phyloP scores from a whole-genome alignment of 2,113 vertebrate species.

The Panthera tigris region DNA sequence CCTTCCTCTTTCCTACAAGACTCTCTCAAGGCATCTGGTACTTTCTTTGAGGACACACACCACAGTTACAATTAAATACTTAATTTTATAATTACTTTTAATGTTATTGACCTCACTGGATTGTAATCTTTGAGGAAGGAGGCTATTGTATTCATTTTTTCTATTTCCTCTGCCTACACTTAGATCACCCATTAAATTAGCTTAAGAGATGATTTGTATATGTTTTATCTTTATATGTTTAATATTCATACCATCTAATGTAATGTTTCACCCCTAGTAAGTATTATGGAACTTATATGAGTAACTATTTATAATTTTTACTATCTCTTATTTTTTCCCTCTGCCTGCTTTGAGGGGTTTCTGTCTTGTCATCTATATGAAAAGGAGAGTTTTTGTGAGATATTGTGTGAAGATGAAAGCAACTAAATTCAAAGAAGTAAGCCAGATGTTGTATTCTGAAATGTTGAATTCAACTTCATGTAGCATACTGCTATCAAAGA shows the following conservation, averaged over 20 bases:
- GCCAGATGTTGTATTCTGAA: background rate
- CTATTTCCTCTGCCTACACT: background rate
- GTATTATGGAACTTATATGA: background rate
- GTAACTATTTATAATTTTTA: constrained; percentile 6
- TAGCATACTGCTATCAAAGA: background rate
- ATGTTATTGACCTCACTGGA: background rate
- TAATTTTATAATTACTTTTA: constrained; percentile 2
- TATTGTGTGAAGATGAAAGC: background rate
- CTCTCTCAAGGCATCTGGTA: background rate
- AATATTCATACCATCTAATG: background rate
- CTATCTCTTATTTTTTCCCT: background rate
- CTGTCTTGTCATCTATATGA: background rate
- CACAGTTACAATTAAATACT: background rate
- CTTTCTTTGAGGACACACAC: background rate
- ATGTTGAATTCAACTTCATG: background rate
- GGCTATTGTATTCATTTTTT: background rate
- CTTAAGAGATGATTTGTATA: background rate
- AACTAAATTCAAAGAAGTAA: background rate
- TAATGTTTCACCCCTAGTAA: background rate
- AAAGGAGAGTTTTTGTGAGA: background rate
- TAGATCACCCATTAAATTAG: background rate
- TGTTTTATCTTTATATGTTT: background rate
- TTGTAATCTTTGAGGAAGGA: background rate
- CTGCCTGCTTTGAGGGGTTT: background rate
- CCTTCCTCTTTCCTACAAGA: background rate